Percentiles rank a stretch among this genome's conserved stretches.
phyloP scores from a whole-genome alignment of 2,113 vertebrate genomes.

The Lynx canadensis region DNA sequence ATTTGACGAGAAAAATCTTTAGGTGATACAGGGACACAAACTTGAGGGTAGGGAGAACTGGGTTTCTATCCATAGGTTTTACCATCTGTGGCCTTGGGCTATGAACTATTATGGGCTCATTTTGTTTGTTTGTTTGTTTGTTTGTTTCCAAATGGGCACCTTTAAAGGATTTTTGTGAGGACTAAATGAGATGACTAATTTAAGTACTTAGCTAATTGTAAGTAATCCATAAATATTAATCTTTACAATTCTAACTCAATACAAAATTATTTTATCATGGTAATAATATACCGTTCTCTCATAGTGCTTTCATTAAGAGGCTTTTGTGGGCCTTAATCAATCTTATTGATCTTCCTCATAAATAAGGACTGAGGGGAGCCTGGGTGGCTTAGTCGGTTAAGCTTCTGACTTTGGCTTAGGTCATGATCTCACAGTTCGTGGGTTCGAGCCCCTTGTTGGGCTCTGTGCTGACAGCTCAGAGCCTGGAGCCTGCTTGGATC shows the following conservation, averaged over 20 bases:
- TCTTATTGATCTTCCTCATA: constrained; percentile 56
- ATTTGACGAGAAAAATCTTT: constrained; percentile 31
- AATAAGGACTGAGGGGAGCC: constrained; percentile 37
- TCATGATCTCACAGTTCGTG: no score
- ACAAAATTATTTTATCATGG: constrained; percentile 35
- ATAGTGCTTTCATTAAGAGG: neutral
- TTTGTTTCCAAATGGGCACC: neutral
- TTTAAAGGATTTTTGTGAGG: constrained; percentile 7
- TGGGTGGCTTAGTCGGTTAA: no score
- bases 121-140: no score
- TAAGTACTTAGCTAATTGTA: constrained; percentile 52
- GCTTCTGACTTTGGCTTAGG: no score
- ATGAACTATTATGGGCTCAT: neutral
- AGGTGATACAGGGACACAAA: neutral
- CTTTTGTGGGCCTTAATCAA: neutral
- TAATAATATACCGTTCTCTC: constrained; percentile 21
- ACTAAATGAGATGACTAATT: constrained; percentile 44
- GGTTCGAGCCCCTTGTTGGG: no score
- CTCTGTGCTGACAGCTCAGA: no score
- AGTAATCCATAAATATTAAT: constrained; percentile 47
- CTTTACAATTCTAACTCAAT: constrained; percentile 20
- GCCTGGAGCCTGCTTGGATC: no score
- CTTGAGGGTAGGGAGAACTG: neutral
- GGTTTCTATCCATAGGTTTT: neutral
- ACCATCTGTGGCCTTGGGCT: neutral